phyloP scores from a whole-genome alignment of 1,140 invertebrate genomes.

The Lethrus apterus region DNA sequence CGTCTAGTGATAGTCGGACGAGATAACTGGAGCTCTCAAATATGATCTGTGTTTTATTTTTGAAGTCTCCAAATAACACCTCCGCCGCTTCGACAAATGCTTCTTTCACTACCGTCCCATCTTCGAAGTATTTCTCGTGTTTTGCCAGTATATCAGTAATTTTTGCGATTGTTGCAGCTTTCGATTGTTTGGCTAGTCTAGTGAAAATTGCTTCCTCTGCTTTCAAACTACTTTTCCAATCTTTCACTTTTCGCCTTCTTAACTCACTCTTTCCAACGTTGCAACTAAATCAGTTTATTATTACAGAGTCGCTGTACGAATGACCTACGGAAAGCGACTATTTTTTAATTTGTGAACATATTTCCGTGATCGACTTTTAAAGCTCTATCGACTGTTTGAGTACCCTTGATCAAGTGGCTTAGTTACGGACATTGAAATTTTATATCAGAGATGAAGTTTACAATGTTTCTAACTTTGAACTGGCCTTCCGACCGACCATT shows the following conservation, averaged over 20 bases:
- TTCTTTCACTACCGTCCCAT: slow-evolving; percentile 11
- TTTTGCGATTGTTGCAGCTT: slow-evolving; percentile 12
- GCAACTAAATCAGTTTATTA: no score
- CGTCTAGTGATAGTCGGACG: slow-evolving; percentile 15
- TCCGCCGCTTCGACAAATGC: slow-evolving; percentile 12
- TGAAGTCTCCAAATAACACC: slow-evolving; percentile 11
- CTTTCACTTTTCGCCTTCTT: slow-evolving; percentile 31
- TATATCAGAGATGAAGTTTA: no score
- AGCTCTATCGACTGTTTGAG: no score
- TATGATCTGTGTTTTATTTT: slow-evolving; percentile 16
- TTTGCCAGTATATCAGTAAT: slow-evolving; percentile 11
- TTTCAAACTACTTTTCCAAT: slow-evolving; percentile 18
- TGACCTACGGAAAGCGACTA: no score
- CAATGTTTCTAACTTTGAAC: no score
- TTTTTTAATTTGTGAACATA: no score
- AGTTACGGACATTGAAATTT: no score
- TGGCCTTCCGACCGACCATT: no score
- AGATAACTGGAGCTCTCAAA: slow-evolving; percentile 16
- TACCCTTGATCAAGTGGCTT: no score
- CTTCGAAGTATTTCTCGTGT: slow-evolving; percentile 14
- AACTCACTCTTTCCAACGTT: slow-evolving; percentile 5
- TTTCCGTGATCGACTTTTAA: no score
- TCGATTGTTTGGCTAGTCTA: slow-evolving; percentile 11
- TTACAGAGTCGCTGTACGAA: no score
- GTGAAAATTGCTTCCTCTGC: slow-evolving; percentile 10